These are phyloP conservation scores for Parambassis ranga DNA, from an alignment of 2,797 vertebrate genomes.

Conservation along the genomic window DNA sequence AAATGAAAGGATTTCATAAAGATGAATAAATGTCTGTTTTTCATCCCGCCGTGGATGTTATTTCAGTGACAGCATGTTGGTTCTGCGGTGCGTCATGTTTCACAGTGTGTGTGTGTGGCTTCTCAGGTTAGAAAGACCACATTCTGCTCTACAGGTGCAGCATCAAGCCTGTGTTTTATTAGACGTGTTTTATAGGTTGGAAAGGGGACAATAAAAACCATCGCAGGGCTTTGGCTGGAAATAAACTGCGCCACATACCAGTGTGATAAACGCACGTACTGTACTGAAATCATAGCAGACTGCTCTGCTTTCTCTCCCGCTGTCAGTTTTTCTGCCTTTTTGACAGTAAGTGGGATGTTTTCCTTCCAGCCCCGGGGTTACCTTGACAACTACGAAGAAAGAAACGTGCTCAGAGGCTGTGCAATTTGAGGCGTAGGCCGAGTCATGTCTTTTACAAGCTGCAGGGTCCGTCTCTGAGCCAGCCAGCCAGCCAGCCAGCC, in stretches of 20 bases:
- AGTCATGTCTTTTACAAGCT: constrained; percentile 32
- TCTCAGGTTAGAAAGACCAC: constrained; percentile 36
- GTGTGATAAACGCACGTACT: constrained; percentile 38
- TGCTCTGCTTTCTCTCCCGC: constrained; percentile 19
- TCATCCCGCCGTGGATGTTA: constrained; percentile 17
- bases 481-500: constrained; percentile 2
- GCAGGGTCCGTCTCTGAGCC: constrained; percentile 28
- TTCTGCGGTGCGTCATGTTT: constrained; percentile 1
- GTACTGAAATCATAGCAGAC: constrained; percentile 27
- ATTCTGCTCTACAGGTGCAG: constrained; percentile 54
- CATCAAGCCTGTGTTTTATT: constrained; percentile 31
- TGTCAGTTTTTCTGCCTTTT: constrained; percentile 9
- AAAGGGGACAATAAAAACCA: constrained; percentile 50
- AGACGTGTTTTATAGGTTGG: constrained; percentile 57
- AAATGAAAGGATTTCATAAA: too few relatives aligned
- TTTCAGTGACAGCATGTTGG: constrained; percentile 19
- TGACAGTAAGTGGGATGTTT: constrained; percentile 62
- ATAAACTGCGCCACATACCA: constrained; percentile 43
- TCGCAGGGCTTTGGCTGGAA: constrained; percentile 34
- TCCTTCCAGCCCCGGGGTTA: constrained; percentile 49
- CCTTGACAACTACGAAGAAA: constrained; percentile 59
- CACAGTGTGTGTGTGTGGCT: constrained; percentile 48
- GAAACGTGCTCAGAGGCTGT: constrained; percentile 42
- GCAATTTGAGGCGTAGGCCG: constrained; percentile 45
- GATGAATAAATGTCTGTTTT: neutral